phyloP scores from a whole-genome alignment of 2,888 invertebrate species.

The Eupsilia transversa region DNA sequence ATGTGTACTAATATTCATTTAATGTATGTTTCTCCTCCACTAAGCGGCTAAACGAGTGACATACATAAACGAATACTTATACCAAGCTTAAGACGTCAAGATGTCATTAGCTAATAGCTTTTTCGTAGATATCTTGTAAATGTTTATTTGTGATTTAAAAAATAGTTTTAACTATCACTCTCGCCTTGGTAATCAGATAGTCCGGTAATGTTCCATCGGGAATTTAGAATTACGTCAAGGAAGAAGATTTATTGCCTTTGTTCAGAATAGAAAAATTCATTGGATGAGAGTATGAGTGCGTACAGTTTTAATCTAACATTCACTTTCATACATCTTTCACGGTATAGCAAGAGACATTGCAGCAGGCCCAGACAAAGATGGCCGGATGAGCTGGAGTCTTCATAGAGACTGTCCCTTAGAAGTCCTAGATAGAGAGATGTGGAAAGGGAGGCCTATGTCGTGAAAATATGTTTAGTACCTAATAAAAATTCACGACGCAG shows the following conservation, averaged over 20 bases:
- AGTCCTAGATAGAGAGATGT: not conserved
- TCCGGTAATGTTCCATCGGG: no score
- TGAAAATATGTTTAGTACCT: not conserved
- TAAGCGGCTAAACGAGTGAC: slow-evolving; percentile 2
- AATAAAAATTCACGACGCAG: not conserved
- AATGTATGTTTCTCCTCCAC: slow-evolving; percentile 30
- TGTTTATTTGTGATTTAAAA: not conserved
- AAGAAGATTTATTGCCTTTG: no score
- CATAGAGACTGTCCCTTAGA: not conserved
- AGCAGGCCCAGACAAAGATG: not conserved
- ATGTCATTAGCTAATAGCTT: not conserved
- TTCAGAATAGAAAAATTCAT: not conserved
- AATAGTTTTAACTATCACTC: not conserved
- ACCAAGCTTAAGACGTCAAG: slow-evolving; percentile 1
- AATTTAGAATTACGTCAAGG: not conserved
- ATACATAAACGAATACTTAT: slow-evolving; percentile 5
- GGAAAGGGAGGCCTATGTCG: not conserved
- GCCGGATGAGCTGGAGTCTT: not conserved
- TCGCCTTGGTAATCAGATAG: not conserved
- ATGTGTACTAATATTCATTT: slow-evolving; percentile 40
- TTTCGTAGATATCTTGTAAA: not conserved
- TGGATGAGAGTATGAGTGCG: not conserved
- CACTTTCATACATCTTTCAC: not conserved
- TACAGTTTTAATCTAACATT: not conserved
- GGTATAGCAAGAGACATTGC: not conserved